These are phyloP conservation scores for Paradoxurus hermaphroditus DNA, from an alignment of 2,113 vertebrate genomes.

Conservation along the genomic window DNA sequence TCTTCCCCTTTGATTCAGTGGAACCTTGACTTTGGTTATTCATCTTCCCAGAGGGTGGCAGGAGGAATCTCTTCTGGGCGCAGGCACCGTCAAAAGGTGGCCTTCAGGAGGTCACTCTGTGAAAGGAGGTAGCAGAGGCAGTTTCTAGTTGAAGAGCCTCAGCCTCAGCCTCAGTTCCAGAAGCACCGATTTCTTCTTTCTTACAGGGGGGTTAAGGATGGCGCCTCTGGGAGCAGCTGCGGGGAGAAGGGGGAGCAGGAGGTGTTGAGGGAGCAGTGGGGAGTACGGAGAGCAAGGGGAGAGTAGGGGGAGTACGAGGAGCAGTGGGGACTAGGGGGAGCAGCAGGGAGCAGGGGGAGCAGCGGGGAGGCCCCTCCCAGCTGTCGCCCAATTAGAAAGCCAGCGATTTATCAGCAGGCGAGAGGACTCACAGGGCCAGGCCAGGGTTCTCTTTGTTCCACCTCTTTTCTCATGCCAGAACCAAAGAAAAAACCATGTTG, in stretches of 20 bases:
- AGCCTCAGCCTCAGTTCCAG: not conserved
- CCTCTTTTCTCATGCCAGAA: conserved; percentile 13
- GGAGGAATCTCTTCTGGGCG: not conserved
- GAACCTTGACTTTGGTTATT: not conserved
- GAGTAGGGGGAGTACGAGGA: not conserved
- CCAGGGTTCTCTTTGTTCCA: not conserved
- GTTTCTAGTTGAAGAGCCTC: not conserved
- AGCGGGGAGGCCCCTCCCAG: not conserved
- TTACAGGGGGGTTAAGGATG: too few relatives aligned
- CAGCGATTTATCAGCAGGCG: not conserved
- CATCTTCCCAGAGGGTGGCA: conserved; percentile 13
- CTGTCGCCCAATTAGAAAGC: conserved; percentile 28
- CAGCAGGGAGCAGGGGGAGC: not conserved
- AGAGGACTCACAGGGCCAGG: not conserved
- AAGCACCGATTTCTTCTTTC: too few relatives aligned
- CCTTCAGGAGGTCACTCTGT: not conserved
- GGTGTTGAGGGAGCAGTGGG: too few relatives aligned
- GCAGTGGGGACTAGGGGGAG: not conserved
- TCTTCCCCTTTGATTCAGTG: not conserved
- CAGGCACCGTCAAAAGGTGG: not conserved
- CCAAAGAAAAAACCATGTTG: not conserved
- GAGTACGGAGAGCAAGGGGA: not conserved
- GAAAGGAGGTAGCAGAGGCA: not conserved
- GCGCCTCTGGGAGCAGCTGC: too few relatives aligned
- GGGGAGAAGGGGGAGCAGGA: too few relatives aligned